phyloP scores from a whole-genome alignment of 1,140 invertebrate genomes.

The Potamilus streckersoni region DNA sequence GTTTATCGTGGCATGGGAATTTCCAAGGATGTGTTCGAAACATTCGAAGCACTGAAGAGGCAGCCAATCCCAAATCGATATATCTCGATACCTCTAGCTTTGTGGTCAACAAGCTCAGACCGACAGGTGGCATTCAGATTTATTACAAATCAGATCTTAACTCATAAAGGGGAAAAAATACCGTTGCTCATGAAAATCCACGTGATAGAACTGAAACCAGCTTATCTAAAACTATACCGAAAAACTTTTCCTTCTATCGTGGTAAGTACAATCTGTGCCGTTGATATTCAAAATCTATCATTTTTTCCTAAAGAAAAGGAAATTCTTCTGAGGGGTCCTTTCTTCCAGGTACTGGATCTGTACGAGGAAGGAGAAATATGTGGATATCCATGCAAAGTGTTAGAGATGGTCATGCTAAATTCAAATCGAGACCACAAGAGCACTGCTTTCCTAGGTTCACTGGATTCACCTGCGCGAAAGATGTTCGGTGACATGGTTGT shows the following conservation, averaged over 20 bases:
- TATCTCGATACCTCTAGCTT: slow-evolving; percentile 31
- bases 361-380: background rate
- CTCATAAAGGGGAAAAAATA: background rate
- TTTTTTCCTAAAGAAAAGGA: background rate
- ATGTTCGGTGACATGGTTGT: background rate
- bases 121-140: background rate
- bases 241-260: background rate
- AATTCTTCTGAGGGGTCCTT: background rate
- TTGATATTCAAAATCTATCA: background rate
- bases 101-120: background rate
- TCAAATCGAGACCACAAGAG: slow-evolving; percentile 18
- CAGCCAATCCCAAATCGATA: slow-evolving; percentile 26
- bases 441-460: background rate
- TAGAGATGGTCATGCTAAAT: slow-evolving; percentile 25
- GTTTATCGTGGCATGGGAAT: slow-evolving; percentile 35
- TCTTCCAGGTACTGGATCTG: background rate
- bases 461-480: background rate
- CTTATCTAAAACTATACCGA: background rate
- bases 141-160: background rate
- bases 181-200: background rate
- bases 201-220: background rate
- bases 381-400: background rate
- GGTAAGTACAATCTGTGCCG: background rate
- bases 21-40: slow-evolving; percentile 14
- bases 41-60: slow-evolving; percentile 15